These are phyloP conservation scores for Callospermophilus lateralis DNA, from an alignment of 2,113 vertebrate species.

Conservation along the genomic window DNA sequence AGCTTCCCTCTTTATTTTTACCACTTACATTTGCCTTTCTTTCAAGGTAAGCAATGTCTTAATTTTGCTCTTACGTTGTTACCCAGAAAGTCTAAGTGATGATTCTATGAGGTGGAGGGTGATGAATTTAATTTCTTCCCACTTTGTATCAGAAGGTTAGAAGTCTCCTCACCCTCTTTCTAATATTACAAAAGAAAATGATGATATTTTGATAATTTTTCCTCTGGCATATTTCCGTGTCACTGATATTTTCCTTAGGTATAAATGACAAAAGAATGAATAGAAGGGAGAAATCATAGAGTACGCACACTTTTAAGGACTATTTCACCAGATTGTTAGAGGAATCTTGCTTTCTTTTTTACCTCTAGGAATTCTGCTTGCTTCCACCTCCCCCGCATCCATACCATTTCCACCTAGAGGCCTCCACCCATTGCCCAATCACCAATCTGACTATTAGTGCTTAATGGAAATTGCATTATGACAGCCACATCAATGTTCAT, in stretches of 20 bases:
- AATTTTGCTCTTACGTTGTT: not conserved
- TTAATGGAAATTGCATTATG: not conserved
- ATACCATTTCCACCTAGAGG: no score
- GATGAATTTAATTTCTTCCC: not conserved
- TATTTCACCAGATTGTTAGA: not conserved
- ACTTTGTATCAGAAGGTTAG: not conserved
- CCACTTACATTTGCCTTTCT: not conserved
- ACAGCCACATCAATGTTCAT: no score
- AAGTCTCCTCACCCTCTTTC: not conserved
- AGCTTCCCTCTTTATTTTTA: not conserved
- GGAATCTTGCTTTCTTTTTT: not conserved
- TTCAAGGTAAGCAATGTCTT: not conserved
- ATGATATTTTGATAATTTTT: not conserved
- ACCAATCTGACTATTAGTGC: not conserved
- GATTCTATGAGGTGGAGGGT: not conserved
- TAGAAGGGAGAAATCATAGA: not conserved
- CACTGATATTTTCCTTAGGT: not conserved
- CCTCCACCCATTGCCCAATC: no score
- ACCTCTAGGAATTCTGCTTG: not conserved
- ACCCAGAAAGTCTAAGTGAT: not conserved
- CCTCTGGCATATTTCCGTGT: not conserved
- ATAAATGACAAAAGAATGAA: not conserved
- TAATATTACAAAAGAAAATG: not conserved
- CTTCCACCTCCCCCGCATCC: not conserved
- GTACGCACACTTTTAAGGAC: accelerated